Conservation (phyloP, 2,888 invertebrate genomes). For the Epinotia bilunana region DNA sequence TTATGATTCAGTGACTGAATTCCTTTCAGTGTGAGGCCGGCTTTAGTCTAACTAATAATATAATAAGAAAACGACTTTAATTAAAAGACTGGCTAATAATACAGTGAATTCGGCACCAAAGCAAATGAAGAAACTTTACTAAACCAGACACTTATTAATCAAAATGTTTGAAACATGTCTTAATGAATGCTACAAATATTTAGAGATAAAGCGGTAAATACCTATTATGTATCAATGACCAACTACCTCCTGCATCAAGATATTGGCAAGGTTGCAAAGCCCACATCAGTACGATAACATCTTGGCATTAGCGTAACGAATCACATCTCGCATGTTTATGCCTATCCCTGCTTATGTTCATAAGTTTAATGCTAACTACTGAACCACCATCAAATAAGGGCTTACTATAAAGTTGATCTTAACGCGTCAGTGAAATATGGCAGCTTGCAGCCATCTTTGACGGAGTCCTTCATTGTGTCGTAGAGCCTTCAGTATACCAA, state of each 20-base stretch:
- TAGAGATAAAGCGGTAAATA: not conserved
- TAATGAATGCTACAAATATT: not conserved
- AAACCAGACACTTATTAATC: too few species aligned
- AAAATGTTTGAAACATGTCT: not conserved
- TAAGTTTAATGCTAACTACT: slow-evolving; percentile 34
- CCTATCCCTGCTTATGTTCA: slow-evolving; percentile 30
- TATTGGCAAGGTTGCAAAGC: slow-evolving; percentile 16
- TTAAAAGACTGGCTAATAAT: too few species aligned
- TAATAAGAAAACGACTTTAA: too few species aligned
- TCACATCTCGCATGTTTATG: slow-evolving; percentile 25
- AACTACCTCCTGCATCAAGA: not conserved
- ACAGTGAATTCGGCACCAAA: too few species aligned
- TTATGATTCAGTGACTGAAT: too few species aligned
- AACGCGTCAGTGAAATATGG: slow-evolving; percentile 21
- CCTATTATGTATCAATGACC: not conserved
- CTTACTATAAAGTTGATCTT: slow-evolving; percentile 36
- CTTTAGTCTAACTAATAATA: too few species aligned
- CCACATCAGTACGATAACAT: slow-evolving; percentile 34
- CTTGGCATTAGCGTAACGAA: slow-evolving; percentile 28
- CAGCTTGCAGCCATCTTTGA: slow-evolving; percentile 4
- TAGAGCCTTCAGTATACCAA: not conserved
- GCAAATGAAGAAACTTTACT: too few species aligned
- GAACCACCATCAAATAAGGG: slow-evolving; percentile 33
- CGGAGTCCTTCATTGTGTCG: slow-evolving; percentile 1
- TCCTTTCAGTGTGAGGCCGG: too few species aligned